Conservation (phyloP, 2,888 invertebrate genomes). For the Pomacea canaliculata region DNA sequence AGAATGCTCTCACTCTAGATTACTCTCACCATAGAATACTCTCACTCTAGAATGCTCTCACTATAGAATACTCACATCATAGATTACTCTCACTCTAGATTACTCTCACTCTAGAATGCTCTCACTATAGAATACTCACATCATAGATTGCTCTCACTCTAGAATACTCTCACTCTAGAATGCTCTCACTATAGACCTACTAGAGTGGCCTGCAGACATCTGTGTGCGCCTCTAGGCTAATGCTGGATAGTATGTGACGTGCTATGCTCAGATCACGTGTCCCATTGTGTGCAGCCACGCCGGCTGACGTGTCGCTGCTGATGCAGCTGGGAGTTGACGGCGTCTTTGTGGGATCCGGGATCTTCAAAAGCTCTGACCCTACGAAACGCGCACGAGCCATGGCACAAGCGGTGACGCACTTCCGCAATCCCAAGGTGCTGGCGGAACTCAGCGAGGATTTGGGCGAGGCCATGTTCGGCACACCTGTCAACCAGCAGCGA, state of each 20-base stretch:
- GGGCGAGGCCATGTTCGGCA: conserved; percentile 63
- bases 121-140: neutral
- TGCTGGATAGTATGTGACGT: too few relatives aligned
- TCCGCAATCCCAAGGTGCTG: conserved; percentile 58
- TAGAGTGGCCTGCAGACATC: neutral
- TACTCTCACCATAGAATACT: too few relatives aligned
- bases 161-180: neutral
- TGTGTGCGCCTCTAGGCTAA: too few relatives aligned
- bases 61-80: too few relatives aligned
- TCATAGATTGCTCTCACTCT: neutral
- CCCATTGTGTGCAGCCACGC: conserved; percentile 52
- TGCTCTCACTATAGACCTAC: neutral
- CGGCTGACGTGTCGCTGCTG: conserved; percentile 65
- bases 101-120: neutral
- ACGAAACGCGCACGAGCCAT: conserved; percentile 59
- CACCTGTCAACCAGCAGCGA: conserved; percentile 31
- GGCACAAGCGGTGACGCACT: conserved; percentile 66
- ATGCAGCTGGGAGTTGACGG: conserved; percentile 68
- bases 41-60: too few relatives aligned
- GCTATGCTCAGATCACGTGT: too few relatives aligned
- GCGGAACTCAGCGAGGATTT: conserved; percentile 60
- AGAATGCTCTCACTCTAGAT: too few relatives aligned
- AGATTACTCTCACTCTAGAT: neutral
- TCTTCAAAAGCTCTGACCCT: conserved; percentile 64
- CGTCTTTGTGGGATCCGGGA: conserved; percentile 67